These are phyloP conservation scores for Pseudachorutes palmiensis DNA, from an alignment of 1,140 invertebrate species.

Conservation along the genomic window DNA sequence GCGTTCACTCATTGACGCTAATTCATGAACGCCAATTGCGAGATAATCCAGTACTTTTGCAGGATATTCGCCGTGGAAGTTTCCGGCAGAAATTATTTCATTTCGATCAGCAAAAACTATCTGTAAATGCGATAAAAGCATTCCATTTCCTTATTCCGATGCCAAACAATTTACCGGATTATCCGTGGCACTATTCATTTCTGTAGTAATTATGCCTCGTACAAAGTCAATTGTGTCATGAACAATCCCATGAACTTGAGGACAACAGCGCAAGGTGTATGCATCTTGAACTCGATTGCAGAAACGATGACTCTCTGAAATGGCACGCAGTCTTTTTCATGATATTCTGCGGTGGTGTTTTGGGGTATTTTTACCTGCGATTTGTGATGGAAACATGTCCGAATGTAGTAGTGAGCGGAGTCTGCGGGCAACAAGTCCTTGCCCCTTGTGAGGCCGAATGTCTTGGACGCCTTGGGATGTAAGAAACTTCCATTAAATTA, in stretches of 20 bases:
- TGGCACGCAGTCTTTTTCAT: background rate
- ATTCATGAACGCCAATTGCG: constrained; percentile 63
- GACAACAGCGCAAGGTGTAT: constrained; percentile 63
- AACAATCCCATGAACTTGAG: constrained; percentile 59
- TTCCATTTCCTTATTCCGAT: background rate
- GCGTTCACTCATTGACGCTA: constrained; percentile 64
- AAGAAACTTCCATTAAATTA: background rate
- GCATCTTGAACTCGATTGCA: constrained; percentile 66
- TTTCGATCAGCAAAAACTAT: constrained; percentile 60
- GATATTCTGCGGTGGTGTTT: background rate
- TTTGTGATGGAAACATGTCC: constrained; percentile 58
- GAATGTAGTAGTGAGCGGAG: constrained; percentile 60
- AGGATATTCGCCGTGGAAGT: constrained; percentile 66
- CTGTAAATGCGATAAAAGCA: constrained; percentile 42
- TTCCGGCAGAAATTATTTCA: constrained; percentile 64
- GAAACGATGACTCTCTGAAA: constrained; percentile 57
- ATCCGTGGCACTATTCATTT: constrained; percentile 66
- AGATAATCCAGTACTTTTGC: constrained; percentile 65
- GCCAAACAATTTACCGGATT: constrained; percentile 53
- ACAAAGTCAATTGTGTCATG: constrained; percentile 66
- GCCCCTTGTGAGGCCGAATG: constrained; percentile 60
- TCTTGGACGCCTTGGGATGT: constrained; percentile 62
- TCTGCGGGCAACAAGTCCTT: constrained; percentile 54
- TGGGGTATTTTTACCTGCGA: constrained; percentile 48
- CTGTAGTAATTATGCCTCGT: constrained; percentile 52